phyloP scores from a whole-genome alignment of 2,797 vertebrate species.

The Poecilia picta region DNA sequence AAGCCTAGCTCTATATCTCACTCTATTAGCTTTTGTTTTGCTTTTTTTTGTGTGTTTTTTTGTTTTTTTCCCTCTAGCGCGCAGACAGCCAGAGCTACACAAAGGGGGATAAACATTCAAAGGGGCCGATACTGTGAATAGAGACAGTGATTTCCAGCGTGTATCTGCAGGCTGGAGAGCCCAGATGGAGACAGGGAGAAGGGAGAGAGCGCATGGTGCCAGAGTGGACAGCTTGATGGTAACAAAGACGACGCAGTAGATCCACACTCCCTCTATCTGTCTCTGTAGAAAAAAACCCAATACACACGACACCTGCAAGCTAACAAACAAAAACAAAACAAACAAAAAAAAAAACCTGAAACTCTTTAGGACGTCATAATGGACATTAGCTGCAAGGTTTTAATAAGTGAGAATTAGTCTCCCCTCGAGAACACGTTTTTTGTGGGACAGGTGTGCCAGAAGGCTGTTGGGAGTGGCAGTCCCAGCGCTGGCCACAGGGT shows the following conservation, averaged over 20 bases:
- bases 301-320: conserved; percentile 16
- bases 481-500: conserved; percentile 57
- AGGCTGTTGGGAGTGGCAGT: conserved; percentile 47
- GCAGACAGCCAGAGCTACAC: conserved; percentile 53
- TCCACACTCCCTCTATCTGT: conserved; percentile 37
- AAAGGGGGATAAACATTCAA: conserved; percentile 78
- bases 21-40: conserved; percentile 73
- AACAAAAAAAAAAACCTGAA: conserved; percentile 13
- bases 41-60: conserved; percentile 57
- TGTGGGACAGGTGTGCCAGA: conserved; percentile 32
- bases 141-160: conserved; percentile 73
- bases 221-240: conserved; percentile 75
- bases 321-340: conserved; percentile 3
- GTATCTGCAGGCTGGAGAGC: conserved; percentile 67
- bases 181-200: conserved; percentile 76
- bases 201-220: conserved; percentile 64
- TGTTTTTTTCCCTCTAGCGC: conserved; percentile 42
- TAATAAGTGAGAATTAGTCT: conserved; percentile 1
- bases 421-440: neutral
- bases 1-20: conserved; percentile 66
- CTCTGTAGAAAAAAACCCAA: conserved; percentile 17
- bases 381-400: conserved; percentile 23
- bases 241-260: conserved; percentile 70
- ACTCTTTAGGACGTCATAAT: conserved; percentile 36
- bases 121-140: conserved; percentile 67